Conservation (phyloP, 2,797 vertebrate genomes). For the Chiloscyllium punctatum region DNA sequence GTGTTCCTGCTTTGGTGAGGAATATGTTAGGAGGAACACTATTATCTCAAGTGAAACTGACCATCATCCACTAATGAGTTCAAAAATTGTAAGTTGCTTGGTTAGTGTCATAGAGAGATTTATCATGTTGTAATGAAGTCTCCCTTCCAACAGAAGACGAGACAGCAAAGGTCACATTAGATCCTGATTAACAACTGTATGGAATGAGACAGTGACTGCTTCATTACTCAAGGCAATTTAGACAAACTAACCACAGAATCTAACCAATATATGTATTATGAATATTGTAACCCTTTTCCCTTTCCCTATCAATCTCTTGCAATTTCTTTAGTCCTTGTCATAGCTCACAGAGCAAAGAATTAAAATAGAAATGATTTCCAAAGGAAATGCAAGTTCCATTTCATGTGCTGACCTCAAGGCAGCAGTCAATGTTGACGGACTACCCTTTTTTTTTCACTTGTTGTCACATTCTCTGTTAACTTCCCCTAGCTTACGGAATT, state of each 20-base stretch:
- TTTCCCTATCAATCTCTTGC: background rate
- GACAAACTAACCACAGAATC: conserved; percentile 1
- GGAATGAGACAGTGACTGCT: background rate
- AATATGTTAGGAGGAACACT: background rate
- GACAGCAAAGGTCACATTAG: background rate
- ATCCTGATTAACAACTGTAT: conserved; percentile 16
- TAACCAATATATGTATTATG: background rate
- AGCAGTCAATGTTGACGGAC: background rate
- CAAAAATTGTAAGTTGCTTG: conserved; percentile 8
- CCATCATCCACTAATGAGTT: background rate
- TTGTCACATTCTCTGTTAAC: background rate
- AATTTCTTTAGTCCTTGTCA: background rate
- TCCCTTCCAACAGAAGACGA: background rate
- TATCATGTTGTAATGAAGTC: conserved; percentile 8
- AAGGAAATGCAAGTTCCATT: background rate
- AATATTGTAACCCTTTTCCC: background rate
- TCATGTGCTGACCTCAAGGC: background rate
- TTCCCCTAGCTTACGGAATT: background rate
- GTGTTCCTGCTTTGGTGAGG: background rate
- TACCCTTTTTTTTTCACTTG: background rate
- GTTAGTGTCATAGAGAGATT: background rate
- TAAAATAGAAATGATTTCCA: background rate
- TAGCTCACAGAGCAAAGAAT: background rate
- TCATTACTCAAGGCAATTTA: conserved; percentile 28
- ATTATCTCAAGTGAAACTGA: background rate